phyloP scores from a whole-genome alignment of 2,888 invertebrate species.

The Eucera pruinosa region DNA sequence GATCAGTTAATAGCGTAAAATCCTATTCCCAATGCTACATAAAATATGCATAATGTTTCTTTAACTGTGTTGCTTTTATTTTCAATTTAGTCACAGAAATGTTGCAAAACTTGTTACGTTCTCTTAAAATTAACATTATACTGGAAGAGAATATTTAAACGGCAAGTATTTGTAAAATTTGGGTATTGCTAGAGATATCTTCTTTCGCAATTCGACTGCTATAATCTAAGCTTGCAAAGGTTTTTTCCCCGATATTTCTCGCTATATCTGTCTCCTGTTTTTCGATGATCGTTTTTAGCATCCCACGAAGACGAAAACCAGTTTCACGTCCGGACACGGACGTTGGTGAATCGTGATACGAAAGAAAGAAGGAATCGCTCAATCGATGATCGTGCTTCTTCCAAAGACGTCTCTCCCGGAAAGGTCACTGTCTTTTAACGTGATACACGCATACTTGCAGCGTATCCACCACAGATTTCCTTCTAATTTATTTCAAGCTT shows the following conservation, averaged over 20 bases:
- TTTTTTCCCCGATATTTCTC: conserved; percentile 24
- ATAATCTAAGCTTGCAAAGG: conserved; percentile 2
- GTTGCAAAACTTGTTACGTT: background rate
- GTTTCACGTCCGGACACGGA: conserved; percentile 61
- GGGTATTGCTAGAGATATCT: background rate
- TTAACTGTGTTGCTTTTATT: background rate
- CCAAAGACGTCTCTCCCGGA: conserved; percentile 41
- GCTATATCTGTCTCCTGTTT: conserved; percentile 50
- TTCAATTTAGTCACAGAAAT: background rate
- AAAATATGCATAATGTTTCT: background rate
- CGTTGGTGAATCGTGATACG: conserved; percentile 58
- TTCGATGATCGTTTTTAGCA: conserved; percentile 59
- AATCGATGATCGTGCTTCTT: conserved; percentile 56
- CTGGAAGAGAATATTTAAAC: background rate
- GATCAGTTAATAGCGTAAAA: too few relatives aligned
- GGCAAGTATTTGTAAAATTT: background rate
- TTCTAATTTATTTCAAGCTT: conserved; percentile 15
- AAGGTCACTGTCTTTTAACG: conserved; percentile 48
- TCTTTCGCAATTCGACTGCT: too few relatives aligned
- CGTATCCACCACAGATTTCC: background rate
- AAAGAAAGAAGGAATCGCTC: conserved; percentile 65
- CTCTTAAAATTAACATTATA: background rate
- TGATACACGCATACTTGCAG: background rate
- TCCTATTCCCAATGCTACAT: too few relatives aligned
- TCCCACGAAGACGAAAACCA: conserved; percentile 65